Percentiles rank a stretch among this genome's conserved stretches.
Conservation (phyloP, 2,888 invertebrate species). For the Mesopsocus fuscifrons region DNA sequence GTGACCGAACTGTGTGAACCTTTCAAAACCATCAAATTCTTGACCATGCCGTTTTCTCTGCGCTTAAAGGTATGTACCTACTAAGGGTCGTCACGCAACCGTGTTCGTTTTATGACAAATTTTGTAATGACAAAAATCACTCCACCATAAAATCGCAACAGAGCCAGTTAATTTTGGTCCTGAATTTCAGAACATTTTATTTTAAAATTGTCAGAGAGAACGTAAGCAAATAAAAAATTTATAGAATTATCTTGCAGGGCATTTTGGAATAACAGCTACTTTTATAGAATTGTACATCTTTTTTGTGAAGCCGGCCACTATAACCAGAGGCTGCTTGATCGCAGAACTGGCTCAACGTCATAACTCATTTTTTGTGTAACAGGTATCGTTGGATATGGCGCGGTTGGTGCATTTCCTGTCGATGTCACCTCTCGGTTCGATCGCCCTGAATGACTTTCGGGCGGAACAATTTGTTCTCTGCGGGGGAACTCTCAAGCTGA, state of each 20-base stretch:
- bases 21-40: slow-evolving; percentile 26
- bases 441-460: slow-evolving; percentile 28
- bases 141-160: no score
- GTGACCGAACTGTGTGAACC: slow-evolving; percentile 28
- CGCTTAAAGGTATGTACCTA: slow-evolving; percentile 25
- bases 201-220: no score
- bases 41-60: slow-evolving; percentile 30
- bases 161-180: no score
- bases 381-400: slow-evolving; percentile 21
- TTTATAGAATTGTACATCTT: no score
- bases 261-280: no score
- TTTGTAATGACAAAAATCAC: background rate
- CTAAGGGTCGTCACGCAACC: background rate
- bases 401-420: slow-evolving; percentile 24
- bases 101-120: background rate
- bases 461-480: slow-evolving; percentile 29
- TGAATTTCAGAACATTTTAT: no score
- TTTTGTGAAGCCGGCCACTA: no score
- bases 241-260: no score
- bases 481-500: slow-evolving; percentile 25
- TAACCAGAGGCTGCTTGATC: no score
- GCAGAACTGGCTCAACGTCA: no score
- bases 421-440: slow-evolving; percentile 24
- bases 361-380: no score
- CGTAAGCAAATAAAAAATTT: no score